Base-by-base conservation (phyloP, 2,888 invertebrate species). In the Tubulanus polymorphus region DNA sequence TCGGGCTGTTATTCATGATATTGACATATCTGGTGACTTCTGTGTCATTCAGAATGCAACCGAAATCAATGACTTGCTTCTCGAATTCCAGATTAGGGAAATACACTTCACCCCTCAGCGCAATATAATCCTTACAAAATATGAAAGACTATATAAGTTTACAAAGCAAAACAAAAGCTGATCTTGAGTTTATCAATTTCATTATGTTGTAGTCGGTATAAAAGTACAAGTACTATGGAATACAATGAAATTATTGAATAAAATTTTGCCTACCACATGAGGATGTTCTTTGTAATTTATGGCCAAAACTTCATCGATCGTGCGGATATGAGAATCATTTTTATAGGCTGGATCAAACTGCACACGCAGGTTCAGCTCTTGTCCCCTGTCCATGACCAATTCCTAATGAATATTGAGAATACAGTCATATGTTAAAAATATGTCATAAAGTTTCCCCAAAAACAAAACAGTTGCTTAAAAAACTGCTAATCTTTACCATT, bases 11-110 rank as follows among this genome's bases (percentile, higher is more conserved):
- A 70, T 86, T 86, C 46, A 78, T 79, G 49, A 86, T 69, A 55
- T 79, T 79, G 29, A 86, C 66, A 56, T 76, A 77, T 59, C 78
- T 69, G 15, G 80, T 80, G 1, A 73, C 75, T 37, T 79, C 79
- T 1, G 81, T 81, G 52, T 81, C 81, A 59, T 81, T 71, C 29
- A 82, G 73, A 60, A 87, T 80, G 69, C 86, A 86, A 48, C 84
- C 83, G 70, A 89, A 87, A 72, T 86, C 83, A 2, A 87, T 74
- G 57, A 77, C 74, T 15, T 80, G 80, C 41, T 85, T 82, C 58
- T 81, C 72, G 53, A 87, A 78, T 37, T 80, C 79, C 49, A 89
- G 72, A 67, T 87, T 87, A 0, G 89, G 88, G 71, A 84, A 88
- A 76, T 86, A 85, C 1, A 88, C 83, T 73, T 83, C 84, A 30